Evolutionary conservation across 2,797 vertebrate species (phyloP), one percentile per base, ranked within the genome.

Genomic region (Odontamblyopus lacepedii): DNA sequence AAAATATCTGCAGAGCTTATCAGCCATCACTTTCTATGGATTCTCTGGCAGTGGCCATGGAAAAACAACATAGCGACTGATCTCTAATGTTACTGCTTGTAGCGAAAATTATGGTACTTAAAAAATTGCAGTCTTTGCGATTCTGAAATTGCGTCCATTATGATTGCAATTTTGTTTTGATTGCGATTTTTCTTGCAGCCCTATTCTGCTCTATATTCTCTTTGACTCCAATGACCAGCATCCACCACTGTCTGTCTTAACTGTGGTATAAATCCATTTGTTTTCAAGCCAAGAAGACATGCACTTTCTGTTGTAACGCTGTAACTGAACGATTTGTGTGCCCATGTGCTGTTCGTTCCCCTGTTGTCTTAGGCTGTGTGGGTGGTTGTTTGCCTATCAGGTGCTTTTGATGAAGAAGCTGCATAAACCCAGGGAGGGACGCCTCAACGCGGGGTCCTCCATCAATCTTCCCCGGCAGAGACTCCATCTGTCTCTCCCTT

Each of bases 321-420:
- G 62, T 73, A 77, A 82, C 71, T 74, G 66, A 81, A 74, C 62
- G 32, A 68, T 71, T 23, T 77, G 70, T 32, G 60, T 69, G 13
- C 1, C 69, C 65, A 73, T 63, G 70, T 77, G 60, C 59, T 63
- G 35, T 64, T 41, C 13, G 65, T 60, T 61, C 41, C 48, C 9
- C 62, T 70, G 73, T 63, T 64, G 82, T 82, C 83, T 71, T 75
- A 66, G 63, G 73, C 64, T 67, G 80, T 7, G 81, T 87, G 81
- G 85, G 82, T 77, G 81, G 84, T 79, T 76, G 82, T 82, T 89
- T 68, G 72, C 73, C 82, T 73, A 67, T 72, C 81, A 84, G 82
- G 79, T 73, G 70, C 63, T 23, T 85, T 78, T 88, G 87, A 89
- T 85, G 72, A 79, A 89, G 80, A 73, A 81, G 83, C 87, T 48